phyloP scores from a whole-genome alignment of 2,113 vertebrate genomes.

The Bubo bubo region DNA sequence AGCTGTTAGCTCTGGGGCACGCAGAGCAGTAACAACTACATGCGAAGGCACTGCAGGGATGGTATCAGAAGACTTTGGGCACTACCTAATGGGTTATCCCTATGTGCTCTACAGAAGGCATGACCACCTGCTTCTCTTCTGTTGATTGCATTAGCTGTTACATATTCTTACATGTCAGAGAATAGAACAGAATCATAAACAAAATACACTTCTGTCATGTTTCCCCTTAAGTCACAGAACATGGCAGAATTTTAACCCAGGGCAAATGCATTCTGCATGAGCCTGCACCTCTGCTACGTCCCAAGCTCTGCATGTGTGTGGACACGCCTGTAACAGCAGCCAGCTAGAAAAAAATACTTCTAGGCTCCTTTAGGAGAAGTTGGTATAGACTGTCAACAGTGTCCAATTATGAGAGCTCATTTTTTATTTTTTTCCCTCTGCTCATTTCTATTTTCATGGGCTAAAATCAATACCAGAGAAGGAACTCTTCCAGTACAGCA shows the following conservation, averaged over 20 bases:
- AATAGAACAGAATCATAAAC: neutral
- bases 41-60: accelerated
- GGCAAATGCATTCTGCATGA: accelerated
- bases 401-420: neutral
- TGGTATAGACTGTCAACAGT: neutral
- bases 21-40: no score
- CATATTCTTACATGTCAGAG: neutral
- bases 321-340: neutral
- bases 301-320: accelerated
- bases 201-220: accelerated
- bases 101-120: neutral
- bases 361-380: neutral
- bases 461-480: neutral
- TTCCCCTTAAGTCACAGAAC: no score
- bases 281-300: neutral
- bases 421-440: no score
- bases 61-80: no score
- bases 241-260: accelerated
- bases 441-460: neutral
- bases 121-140: neutral
- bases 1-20: neutral
- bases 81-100: neutral
- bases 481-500: neutral
- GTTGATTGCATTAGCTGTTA: neutral
- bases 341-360: neutral